Evolutionary conservation across 2,888 invertebrate species (phyloP), one percentile per base, ranked within the genome.

Genomic region (Microctonus hyperodae): DNA sequence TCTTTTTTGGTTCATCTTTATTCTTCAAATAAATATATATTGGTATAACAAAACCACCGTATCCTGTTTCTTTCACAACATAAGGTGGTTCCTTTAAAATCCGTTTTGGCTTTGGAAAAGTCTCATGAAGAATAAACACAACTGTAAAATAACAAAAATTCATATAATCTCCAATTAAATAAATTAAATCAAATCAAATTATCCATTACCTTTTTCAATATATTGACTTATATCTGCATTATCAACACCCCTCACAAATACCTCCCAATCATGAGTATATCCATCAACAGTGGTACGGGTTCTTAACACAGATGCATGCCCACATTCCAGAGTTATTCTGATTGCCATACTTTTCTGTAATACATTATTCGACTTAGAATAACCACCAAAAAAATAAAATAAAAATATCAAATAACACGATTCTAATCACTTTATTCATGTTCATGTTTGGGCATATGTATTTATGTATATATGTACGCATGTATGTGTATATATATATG

Each of bases 191-290:
- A 10, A 55, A 23, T n/a, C 20, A 6, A 23, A 35, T 7, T 7
- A 7, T 51, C 22, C 7, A 5, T 28, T 76, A 82, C 82, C 81
- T 88, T 94, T 96, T 69, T 97, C 97, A 65, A 97, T 91, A 87
- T 94, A 98, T 82, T 93, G 90, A 79, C 93, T 91, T 76, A 98
- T 94, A 80, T 94, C 93, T 73, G 92, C 90, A 75, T 92, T 92
- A 80, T 96, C 95, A 73, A 90, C 90, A 64, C 97, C 97, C 79
- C 93, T 89, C 23, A 98, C 95, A 86, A 93, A 97, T 63, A 98
- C 91, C 84, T 95, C 94, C 98, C 98, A 98, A 84, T 98, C 97
- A 86, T 98, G 98, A 75, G 97, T 98, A 83, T 94, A 97, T 56
- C 96, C 97, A 83, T 96, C 94, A 23, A 90, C 89, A 13, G 96